phyloP scores from a whole-genome alignment of 2,797 vertebrate genomes.

The Peromyscus attwateri region DNA sequence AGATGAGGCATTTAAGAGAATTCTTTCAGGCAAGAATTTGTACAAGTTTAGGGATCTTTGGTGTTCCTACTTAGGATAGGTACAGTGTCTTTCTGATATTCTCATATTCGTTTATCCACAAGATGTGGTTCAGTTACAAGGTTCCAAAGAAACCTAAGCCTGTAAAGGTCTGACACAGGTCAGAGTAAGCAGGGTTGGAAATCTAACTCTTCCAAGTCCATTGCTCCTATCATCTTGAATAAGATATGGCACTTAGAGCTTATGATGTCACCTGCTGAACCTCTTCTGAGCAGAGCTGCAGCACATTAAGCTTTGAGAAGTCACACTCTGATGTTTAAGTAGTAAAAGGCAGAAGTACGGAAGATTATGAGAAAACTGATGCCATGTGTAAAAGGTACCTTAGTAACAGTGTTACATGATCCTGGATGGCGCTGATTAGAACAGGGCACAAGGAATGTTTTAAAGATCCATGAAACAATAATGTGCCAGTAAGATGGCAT shows the following conservation, averaged over 20 bases:
- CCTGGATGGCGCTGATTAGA: slow-evolving; percentile 70
- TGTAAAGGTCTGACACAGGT: slow-evolving; percentile 2
- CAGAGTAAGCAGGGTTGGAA: not conserved
- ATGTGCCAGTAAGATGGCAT: slow-evolving; percentile 56
- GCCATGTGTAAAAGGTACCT: slow-evolving; percentile 83
- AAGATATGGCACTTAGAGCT: slow-evolving; percentile 66
- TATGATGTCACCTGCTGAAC: slow-evolving; percentile 42
- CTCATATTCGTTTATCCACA: slow-evolving; percentile 45
- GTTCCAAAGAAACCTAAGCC: slow-evolving; percentile 24
- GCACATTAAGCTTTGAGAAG: slow-evolving; percentile 60
- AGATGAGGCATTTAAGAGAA: slow-evolving; percentile 37
- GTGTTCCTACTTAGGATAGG: slow-evolving; percentile 28
- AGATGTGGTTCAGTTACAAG: not conserved
- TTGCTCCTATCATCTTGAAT: slow-evolving; percentile 60
- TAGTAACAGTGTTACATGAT: slow-evolving; percentile 77
- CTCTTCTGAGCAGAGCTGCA: slow-evolving; percentile 47
- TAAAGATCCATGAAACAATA: slow-evolving; percentile 72
- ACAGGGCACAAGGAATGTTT: slow-evolving; percentile 74
- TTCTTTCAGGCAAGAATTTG: slow-evolving; percentile 66
- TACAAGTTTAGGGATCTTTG: slow-evolving; percentile 52
- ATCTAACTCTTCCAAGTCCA: not conserved
- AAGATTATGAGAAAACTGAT: slow-evolving; percentile 80
- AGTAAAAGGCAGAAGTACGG: slow-evolving; percentile 42
- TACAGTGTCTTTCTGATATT: slow-evolving; percentile 11
- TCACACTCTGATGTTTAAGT: slow-evolving; percentile 24